These are phyloP conservation scores for Desmophyllum pertusum DNA, from an alignment of 92 coral and sea anemone species.

Conservation along the genomic window DNA sequence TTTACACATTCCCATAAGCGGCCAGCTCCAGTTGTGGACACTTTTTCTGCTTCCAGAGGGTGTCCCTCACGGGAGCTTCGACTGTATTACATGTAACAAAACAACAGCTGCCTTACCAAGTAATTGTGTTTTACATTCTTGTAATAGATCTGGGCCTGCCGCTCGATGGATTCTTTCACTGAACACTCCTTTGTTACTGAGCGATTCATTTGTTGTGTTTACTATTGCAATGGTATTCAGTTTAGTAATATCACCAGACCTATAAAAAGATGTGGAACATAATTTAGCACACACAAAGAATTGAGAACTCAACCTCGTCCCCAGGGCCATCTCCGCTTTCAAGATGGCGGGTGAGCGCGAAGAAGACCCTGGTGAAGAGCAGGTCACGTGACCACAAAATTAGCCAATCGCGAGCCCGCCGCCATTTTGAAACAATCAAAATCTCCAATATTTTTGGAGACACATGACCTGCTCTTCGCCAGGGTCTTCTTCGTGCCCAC, in stretches of 20 bases:
- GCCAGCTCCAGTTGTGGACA: too few species aligned
- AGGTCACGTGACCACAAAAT: too few species aligned
- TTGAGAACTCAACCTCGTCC: too few species aligned
- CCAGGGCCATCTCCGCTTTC: too few species aligned
- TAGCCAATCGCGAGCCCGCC: too few species aligned
- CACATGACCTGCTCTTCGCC: too few species aligned
- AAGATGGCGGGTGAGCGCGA: too few species aligned
- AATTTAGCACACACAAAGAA: not conserved
- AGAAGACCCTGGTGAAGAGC: too few species aligned
- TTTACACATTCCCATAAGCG: too few species aligned
- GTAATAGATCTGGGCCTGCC: conserved; percentile 89
- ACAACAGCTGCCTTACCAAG: conserved; percentile 56
- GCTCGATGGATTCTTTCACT: conserved; percentile 83
- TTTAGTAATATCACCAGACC: conserved; percentile 92
- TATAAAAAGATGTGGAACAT: conserved; percentile 14
- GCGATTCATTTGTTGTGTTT: conserved; percentile 93
- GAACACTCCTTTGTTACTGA: conserved; percentile 72
- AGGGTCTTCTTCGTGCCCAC: too few species aligned
- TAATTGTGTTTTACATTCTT: conserved; percentile 81
- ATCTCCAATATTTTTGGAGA: too few species aligned
- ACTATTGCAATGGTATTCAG: conserved; percentile 85
- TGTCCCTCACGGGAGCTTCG: not conserved
- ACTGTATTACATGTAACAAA: not conserved
- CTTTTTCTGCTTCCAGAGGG: not conserved
- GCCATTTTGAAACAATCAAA: too few species aligned